Evolutionary conservation across 2,888 invertebrate species (phyloP).

Genomic region (Terebella lapidaria): DNA sequence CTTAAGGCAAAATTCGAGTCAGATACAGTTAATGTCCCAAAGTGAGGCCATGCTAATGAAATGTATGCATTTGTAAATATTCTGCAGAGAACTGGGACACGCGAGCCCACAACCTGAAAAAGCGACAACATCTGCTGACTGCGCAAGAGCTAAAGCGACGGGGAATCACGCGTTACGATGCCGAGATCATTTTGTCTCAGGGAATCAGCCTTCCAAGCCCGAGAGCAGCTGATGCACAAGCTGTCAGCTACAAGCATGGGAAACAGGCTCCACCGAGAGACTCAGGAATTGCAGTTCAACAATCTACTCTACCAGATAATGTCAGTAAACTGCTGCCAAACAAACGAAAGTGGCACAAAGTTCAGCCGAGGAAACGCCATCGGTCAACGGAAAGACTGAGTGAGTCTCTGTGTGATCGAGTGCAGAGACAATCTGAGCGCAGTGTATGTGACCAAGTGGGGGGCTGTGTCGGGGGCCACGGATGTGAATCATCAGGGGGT

Average conservation of each 20-base stretch:
- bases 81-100: constrained; percentile 16
- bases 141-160: constrained; percentile 42
- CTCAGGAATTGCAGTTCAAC: no score
- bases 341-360: no score
- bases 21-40: no score
- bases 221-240: constrained; percentile 6
- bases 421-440: neutral
- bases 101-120: constrained; percentile 43
- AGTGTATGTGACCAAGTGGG: neutral
- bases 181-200: constrained; percentile 47
- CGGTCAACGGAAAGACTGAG: neutral
- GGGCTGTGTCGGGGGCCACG: neutral
- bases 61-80: neutral
- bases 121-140: constrained; percentile 43
- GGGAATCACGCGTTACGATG: constrained; percentile 46
- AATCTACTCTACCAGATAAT: neutral
- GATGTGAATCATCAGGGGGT: neutral
- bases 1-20: no score
- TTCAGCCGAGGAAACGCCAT: neutral
- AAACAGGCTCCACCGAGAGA: neutral
- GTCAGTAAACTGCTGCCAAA: no score
- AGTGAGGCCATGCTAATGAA: no score
- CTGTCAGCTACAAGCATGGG: neutral
- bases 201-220: constrained; percentile 42
- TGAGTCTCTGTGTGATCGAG: neutral